Evolutionary conservation across 92 coral and sea anemone genomes (phyloP), one percentile per base, ranked within the genome.

Genomic region (Epizoanthus fatuus): DNA sequence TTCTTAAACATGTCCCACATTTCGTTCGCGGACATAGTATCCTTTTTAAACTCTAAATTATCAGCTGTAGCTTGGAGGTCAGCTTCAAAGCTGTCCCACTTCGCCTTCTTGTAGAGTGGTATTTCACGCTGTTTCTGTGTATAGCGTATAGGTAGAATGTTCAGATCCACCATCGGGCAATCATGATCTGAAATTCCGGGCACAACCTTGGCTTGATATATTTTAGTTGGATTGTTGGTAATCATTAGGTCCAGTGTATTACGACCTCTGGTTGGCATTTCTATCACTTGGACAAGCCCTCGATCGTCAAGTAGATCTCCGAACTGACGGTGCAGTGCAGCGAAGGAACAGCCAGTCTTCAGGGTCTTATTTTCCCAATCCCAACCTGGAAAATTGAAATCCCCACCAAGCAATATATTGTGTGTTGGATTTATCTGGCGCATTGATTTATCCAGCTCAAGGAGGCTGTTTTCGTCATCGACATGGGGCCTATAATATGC

Each of bases 101-200:
- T 49, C 62, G 92, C 91, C 16, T 81, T 87, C 56, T 72, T 87
- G 59, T 82, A 90, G 6, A 78, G 71, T 54, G 93, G 91, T 84
- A 92, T 86, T 64, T 92, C 72, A 13, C 91, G 82, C 19, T 75
- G 88, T 60, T 32, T 75, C 84, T 84, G 93, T 57, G 3, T 58
- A 80, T 90, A 72, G 1, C 91, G 87, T 83, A 91, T 91, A 52
- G 88, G 88, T 25, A 60, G 81, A 42, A 52, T 75, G 59, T 83
- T 76, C 44, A 84, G 17, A 32, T 83, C 85, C 1, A 83, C 51
- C 65, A 89, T 44, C 16, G 92, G 92, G 52, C 92, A 89, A 65
- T 83, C 92, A 35, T 83, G 92, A 67, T 89, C 85, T 11, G 90
- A 80, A 16, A 90, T 65, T 22, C 87, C 93, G 38, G 93, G 81